Percentiles rank a stretch among this genome's conserved stretches.
Evolutionary conservation across 2,888 invertebrate species (phyloP).

Genomic region (Hirtodrosophila cameraria): DNA sequence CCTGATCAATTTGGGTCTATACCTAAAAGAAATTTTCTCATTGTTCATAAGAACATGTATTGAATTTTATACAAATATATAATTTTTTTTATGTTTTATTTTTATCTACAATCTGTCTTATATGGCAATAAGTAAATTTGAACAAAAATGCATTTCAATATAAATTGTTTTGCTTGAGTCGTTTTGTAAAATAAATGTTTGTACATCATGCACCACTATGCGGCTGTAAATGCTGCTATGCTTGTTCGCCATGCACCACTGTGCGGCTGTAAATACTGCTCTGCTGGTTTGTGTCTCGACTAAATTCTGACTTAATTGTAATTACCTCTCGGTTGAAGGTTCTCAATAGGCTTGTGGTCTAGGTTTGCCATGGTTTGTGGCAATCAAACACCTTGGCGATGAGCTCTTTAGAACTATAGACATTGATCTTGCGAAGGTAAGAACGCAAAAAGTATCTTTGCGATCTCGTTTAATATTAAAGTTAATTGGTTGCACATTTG

Average conservation of each 20-base stretch:
- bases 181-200: too few species aligned
- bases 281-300: conserved; percentile 16
- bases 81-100: too few species aligned
- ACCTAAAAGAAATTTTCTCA: too few species aligned
- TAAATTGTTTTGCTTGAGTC: too few species aligned
- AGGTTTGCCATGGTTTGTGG: conserved; percentile 27
- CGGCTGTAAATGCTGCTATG: too few species aligned
- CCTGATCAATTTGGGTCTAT: too few species aligned
- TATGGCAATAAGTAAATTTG: too few species aligned
- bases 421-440: conserved; percentile 53
- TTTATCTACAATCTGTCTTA: too few species aligned
- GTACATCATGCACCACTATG: too few species aligned
- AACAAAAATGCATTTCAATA: too few species aligned
- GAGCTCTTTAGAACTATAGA: conserved; percentile 21
- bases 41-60: too few species aligned
- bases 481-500: not conserved
- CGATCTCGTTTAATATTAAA: not conserved
- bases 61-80: too few species aligned
- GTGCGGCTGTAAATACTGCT: not conserved
- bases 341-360: conserved; percentile 24
- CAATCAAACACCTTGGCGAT: conserved; percentile 11
- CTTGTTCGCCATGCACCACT: not conserved
- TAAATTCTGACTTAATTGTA: conserved; percentile 16
- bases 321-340: conserved; percentile 44
- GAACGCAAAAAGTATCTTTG: not conserved